Conservation (phyloP, 2,797 vertebrate species). For the Acipenser ruthenus region DNA sequence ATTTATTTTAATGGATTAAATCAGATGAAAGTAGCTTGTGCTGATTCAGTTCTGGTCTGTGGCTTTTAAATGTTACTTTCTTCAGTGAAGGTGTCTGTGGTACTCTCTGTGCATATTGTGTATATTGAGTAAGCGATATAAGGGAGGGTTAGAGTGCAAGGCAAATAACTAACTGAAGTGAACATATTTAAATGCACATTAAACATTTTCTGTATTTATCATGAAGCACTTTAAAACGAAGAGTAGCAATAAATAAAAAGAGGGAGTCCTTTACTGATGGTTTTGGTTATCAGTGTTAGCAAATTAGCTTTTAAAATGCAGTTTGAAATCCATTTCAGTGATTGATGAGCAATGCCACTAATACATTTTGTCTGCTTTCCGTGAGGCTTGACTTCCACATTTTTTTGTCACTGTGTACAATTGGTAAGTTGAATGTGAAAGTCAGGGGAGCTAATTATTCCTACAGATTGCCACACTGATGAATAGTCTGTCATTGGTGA, state of each 20-base stretch:
- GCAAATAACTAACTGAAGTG: conserved; percentile 19
- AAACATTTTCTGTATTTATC: conserved; percentile 45
- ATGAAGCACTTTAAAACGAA: conserved; percentile 53
- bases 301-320: conserved; percentile 81
- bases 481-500: conserved; percentile 46
- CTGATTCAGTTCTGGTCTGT: too few species aligned
- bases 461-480: conserved; percentile 42
- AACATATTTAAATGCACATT: conserved; percentile 46
- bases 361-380: conserved; percentile 65
- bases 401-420: conserved; percentile 51
- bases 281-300: conserved; percentile 66
- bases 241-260: conserved; percentile 62
- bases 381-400: conserved; percentile 49
- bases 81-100: too few species aligned
- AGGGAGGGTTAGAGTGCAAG: too few species aligned
- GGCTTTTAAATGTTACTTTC: too few species aligned
- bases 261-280: conserved; percentile 42
- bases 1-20: too few species aligned
- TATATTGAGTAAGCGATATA: too few species aligned
- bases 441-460: conserved; percentile 46
- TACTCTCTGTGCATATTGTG: too few species aligned
- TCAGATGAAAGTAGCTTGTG: too few species aligned
- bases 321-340: conserved; percentile 73
- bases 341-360: conserved; percentile 67
- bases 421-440: conserved; percentile 51